A percentile compares a stretch with the other conserved stretches of the same genome.
Evolutionary conservation across 2,888 invertebrate genomes (phyloP).

Genomic region (Esperia sulphurella): DNA sequence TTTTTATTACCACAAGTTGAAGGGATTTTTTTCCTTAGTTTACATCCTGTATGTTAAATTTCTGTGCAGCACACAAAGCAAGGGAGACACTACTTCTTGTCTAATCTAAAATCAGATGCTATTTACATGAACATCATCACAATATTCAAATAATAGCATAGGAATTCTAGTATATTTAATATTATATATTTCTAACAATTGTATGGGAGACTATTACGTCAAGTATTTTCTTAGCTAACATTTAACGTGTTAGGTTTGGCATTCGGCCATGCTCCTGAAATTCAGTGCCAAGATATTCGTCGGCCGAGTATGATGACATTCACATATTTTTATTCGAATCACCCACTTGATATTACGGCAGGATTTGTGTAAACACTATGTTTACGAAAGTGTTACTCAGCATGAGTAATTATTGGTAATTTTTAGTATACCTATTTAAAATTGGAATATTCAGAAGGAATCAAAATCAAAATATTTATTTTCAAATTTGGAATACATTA

Average conservation of each 20-base stretch:
- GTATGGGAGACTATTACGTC: conserved; percentile 10
- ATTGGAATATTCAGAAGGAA: not conserved
- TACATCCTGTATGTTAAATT: not conserved
- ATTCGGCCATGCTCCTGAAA: conserved; percentile 62
- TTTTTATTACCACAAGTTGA: not conserved
- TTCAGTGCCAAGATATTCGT: conserved; percentile 64
- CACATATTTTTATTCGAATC: conserved; percentile 22
- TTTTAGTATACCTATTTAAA: not conserved
- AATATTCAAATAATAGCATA: not conserved
- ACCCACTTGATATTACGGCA: conserved; percentile 13
- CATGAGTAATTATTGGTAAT: not conserved
- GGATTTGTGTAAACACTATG: conserved; percentile 10
- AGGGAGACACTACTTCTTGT: conserved; percentile 12
- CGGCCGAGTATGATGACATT: conserved; percentile 46
- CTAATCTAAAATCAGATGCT: not conserved
- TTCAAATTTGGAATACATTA: no score
- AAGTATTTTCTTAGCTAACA: conserved; percentile 41
- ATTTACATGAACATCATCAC: not conserved
- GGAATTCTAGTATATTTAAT: not conserved
- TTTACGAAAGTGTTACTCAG: conserved; percentile 7
- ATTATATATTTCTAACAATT: not conserved
- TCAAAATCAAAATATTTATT: no score
- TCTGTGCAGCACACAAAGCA: conserved; percentile 27
- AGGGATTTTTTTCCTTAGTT: no score
- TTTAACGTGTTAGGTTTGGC: conserved; percentile 51